phyloP scores from a whole-genome alignment of 2,113 vertebrate genomes.

The Phoxinus phoxinus region DNA sequence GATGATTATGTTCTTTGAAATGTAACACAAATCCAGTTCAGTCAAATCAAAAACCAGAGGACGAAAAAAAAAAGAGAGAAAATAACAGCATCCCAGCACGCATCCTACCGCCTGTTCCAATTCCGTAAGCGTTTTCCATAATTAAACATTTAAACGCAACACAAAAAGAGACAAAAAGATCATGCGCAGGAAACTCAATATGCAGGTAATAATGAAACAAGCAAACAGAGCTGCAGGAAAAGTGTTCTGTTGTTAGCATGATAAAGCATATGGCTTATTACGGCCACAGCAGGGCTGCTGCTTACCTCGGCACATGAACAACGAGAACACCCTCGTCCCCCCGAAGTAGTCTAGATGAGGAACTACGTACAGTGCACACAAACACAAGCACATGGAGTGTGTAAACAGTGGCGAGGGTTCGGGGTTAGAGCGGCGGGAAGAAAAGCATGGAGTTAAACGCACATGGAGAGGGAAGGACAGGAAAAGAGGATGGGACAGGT shows the following conservation, averaged over 20 bases:
- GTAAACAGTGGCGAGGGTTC: neutral
- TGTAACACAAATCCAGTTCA: constrained; percentile 30
- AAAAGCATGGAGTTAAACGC: neutral
- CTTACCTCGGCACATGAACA: neutral
- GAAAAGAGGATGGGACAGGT: constrained; percentile 1
- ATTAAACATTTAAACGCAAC: constrained; percentile 23
- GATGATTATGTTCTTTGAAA: constrained; percentile 48
- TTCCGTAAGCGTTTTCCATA: neutral
- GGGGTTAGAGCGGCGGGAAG: constrained; percentile 3
- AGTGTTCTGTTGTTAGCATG: constrained; percentile 20
- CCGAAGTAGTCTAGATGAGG: neutral
- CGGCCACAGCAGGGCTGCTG: neutral
- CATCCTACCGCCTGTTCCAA: neutral
- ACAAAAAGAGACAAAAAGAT: constrained; percentile 7
- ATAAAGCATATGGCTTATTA: constrained; percentile 18
- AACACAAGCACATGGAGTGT: constrained; percentile 9
- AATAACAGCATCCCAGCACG: constrained; percentile 9
- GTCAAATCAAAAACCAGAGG: constrained; percentile 13
- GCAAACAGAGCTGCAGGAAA: constrained; percentile 17
- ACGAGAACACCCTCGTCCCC: neutral
- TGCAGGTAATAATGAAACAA: constrained; percentile 26
- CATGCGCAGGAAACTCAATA: neutral
- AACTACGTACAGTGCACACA: constrained; percentile 32
- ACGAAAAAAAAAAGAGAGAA: neutral
- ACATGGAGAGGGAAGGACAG: constrained; percentile 46